These are phyloP conservation scores for Agrochola lychnidis DNA, from an alignment of 2,888 invertebrate species.

Conservation along the genomic window DNA sequence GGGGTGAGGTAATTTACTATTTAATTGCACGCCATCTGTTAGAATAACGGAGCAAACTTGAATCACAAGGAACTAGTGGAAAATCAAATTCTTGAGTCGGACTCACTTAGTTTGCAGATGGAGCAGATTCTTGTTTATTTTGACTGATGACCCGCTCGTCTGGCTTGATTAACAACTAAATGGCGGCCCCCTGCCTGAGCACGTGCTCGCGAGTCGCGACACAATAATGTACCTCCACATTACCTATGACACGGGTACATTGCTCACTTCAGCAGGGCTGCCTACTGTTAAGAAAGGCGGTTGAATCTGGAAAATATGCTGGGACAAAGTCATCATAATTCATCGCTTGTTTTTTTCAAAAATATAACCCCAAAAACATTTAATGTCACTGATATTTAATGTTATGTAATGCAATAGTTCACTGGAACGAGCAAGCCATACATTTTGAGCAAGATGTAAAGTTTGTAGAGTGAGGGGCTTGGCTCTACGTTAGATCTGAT, in stretches of 20 bases:
- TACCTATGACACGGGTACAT: slow-evolving; percentile 58
- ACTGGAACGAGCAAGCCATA: too few species aligned
- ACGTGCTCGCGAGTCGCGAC: slow-evolving; percentile 46
- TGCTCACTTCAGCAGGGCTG: slow-evolving; percentile 61
- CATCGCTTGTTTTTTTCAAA: background rate
- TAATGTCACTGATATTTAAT: background rate
- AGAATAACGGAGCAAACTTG: slow-evolving; percentile 68
- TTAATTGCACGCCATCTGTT: slow-evolving; percentile 84
- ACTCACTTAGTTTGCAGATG: background rate
- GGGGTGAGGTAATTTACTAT: slow-evolving; percentile 74
- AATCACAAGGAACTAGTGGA: slow-evolving; percentile 17
- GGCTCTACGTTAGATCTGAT: too few species aligned
- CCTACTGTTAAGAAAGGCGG: background rate
- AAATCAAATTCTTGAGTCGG: slow-evolving; percentile 34
- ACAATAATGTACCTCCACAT: slow-evolving; percentile 59
- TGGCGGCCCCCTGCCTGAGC: slow-evolving; percentile 28
- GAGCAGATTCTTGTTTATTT: slow-evolving; percentile 14
- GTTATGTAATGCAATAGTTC: too few species aligned
- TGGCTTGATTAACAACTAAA: slow-evolving; percentile 62
- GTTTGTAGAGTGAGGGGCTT: too few species aligned
- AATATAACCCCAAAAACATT: background rate
- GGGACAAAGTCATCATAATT: background rate
- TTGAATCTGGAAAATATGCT: too few species aligned
- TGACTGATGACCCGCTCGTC: slow-evolving; percentile 49
- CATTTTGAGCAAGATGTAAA: too few species aligned